Percentiles rank a stretch among this genome's conserved stretches.
These are phyloP conservation scores for Galerucella nymphaeae DNA, from an alignment of 2,888 invertebrate genomes.

Conservation along the genomic window DNA sequence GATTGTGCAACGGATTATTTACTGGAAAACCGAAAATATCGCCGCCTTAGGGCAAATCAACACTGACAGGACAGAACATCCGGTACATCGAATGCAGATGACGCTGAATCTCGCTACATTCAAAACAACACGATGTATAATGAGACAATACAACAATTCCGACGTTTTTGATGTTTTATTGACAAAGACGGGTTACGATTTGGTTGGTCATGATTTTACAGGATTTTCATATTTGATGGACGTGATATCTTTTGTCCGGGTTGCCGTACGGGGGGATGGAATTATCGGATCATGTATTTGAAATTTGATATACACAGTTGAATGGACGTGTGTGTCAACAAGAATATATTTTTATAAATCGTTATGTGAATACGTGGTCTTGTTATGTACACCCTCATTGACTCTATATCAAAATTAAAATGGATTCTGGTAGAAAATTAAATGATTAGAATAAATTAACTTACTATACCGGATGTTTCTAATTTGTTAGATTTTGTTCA, in stretches of 20 bases:
- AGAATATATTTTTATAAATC: background rate
- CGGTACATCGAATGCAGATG: slow-evolving; percentile 56
- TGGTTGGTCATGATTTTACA: slow-evolving; percentile 41
- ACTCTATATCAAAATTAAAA: too few relatives aligned
- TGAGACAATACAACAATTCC: slow-evolving; percentile 53
- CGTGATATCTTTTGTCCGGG: slow-evolving; percentile 23
- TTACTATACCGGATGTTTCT: too few relatives aligned
- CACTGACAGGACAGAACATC: slow-evolving; percentile 60
- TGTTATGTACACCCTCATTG: background rate
- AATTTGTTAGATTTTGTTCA: too few relatives aligned
- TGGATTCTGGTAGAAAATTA: too few relatives aligned
- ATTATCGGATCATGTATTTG: slow-evolving; percentile 2
- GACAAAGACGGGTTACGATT: slow-evolving; percentile 46
- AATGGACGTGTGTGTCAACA: background rate
- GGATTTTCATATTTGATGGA: slow-evolving; percentile 38
- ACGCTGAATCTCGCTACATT: slow-evolving; percentile 50
- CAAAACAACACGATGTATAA: slow-evolving; percentile 51
- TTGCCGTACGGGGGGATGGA: background rate
- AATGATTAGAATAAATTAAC: too few relatives aligned
- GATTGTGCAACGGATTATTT: slow-evolving; percentile 35
- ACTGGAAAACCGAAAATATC: slow-evolving; percentile 52
- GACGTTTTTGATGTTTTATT: slow-evolving; percentile 51
- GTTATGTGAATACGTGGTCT: background rate
- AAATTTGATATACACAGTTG: slow-evolving; percentile 5
- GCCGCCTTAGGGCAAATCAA: slow-evolving; percentile 56